These are phyloP conservation scores for Euphydryas editha DNA, from an alignment of 2,888 invertebrate genomes.

Conservation along the genomic window DNA sequence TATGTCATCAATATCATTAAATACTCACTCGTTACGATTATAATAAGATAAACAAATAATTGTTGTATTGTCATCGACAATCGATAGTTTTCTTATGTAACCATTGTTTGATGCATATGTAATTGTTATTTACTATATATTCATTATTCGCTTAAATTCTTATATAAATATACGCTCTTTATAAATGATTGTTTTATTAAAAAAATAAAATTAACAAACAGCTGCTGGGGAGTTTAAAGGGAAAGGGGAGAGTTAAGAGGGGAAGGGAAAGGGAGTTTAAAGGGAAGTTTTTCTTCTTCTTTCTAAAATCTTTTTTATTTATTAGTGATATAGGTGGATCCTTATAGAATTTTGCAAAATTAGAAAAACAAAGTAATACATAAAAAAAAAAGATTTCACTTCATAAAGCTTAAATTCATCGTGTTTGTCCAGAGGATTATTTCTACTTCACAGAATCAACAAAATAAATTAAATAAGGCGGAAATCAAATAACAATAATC, in stretches of 20 bases:
- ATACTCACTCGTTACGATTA: slow-evolving; percentile 32
- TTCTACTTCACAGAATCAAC: neutral
- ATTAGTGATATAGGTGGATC: too few species aligned
- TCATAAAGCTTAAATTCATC: too few species aligned
- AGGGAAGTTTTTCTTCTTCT: too few species aligned
- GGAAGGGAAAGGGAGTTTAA: too few species aligned
- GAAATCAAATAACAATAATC: neutral
- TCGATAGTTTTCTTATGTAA: slow-evolving; percentile 20
- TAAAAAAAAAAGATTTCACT: too few species aligned
- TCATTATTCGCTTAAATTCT: neutral
- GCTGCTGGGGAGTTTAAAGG: too few species aligned
- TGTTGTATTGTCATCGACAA: slow-evolving; percentile 49
- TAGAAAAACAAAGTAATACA: too few species aligned
- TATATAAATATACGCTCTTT: neutral
- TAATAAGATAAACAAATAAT: slow-evolving; percentile 55
- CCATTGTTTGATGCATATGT: neutral
- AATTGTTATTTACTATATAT: neutral
- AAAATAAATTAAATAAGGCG: neutral
- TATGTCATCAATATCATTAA: slow-evolving; percentile 38
- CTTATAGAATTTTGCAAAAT: too few species aligned
- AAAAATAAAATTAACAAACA: too few species aligned
- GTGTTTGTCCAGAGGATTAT: neutral
- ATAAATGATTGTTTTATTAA: too few species aligned
- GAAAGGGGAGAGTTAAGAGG: too few species aligned
- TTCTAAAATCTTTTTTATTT: too few species aligned